These are phyloP conservation scores for Plebejus melissa DNA, from an alignment of 2,888 invertebrate species.

Conservation along the genomic window DNA sequence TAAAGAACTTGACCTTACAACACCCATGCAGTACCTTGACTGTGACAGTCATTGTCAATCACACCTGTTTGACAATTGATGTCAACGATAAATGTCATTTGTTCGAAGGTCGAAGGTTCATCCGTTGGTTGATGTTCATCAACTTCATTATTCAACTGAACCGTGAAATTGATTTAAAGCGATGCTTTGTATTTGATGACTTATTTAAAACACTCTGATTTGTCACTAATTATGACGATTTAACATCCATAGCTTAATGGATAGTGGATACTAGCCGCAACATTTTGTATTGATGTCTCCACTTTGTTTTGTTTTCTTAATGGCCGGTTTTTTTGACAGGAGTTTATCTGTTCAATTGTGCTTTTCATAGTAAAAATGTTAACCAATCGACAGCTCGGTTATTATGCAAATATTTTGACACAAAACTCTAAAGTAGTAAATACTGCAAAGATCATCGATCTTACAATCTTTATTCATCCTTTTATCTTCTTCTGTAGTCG, in stretches of 20 bases:
- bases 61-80: constrained; percentile 13
- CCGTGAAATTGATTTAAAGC: constrained; percentile 53
- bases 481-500: background rate
- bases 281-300: background rate
- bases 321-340: too few species aligned
- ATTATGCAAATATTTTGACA: background rate
- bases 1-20: constrained; percentile 12
- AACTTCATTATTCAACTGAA: constrained; percentile 50
- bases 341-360: too few species aligned
- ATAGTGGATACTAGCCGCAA: background rate
- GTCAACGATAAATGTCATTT: constrained; percentile 40
- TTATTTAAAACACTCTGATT: constrained; percentile 23
- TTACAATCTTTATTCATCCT: background rate
- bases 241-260: background rate
- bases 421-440: background rate
- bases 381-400: too few species aligned
- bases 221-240: background rate
- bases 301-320: too few species aligned
- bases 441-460: background rate
- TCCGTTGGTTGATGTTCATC: constrained; percentile 27
- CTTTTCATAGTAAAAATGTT: too few species aligned
- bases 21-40: constrained; percentile 14
- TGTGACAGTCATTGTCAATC: constrained; percentile 15
- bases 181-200: constrained; percentile 37
- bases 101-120: constrained; percentile 32